Base-by-base conservation (phyloP, 2,888 invertebrate species). In the Drosophila diplacantha region DNA sequence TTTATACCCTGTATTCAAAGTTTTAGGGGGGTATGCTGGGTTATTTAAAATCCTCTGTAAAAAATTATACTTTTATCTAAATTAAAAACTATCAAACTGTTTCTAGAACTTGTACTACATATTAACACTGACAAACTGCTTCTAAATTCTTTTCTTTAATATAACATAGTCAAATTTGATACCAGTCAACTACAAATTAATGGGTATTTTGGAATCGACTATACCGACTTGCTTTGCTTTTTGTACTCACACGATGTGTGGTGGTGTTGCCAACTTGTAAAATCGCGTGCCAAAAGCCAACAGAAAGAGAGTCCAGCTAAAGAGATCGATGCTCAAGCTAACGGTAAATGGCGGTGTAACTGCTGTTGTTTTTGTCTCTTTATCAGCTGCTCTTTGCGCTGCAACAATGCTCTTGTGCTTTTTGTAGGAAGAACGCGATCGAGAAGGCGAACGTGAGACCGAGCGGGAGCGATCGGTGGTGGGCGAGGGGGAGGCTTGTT, bases 191-290 rank as follows among this genome's bases (percentile, higher is more conserved):
- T 22, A 4, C 5, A 5, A 16, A 26, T 6, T 34, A 32, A 6
- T 6, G 11, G 14, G 2, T 53, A 34, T n/a, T n/a, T n/a, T n/a
- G n/a, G n/a, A n/a, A n/a, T n/a, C n/a, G n/a, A n/a, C n/a, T n/a
- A n/a, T n/a, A n/a, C n/a, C n/a, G n/a, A n/a, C n/a, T n/a, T n/a
- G n/a, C n/a, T n/a, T 18, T 22, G 22, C 5, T 16, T 11, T 18
- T 60, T 18, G 20, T 59, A 92, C 96, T 93, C 91, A 97, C 97
- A 98, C 97, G 84, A 98, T 94, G 89, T 94, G 93, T 69, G 91
- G 91, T 1, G 98, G 98, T 85, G 95, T 92, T 72, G 94, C 93
- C 43, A 98, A 89, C 82, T 92, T 92, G 88, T 96, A 96, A 84
- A 97, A 91, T 74, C 98, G 91, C 26, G 96, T 95, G 20, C 90